These are phyloP conservation scores for Agrenia bidenticulata DNA, from an alignment of 2,888 invertebrate genomes.

Conservation along the genomic window DNA sequence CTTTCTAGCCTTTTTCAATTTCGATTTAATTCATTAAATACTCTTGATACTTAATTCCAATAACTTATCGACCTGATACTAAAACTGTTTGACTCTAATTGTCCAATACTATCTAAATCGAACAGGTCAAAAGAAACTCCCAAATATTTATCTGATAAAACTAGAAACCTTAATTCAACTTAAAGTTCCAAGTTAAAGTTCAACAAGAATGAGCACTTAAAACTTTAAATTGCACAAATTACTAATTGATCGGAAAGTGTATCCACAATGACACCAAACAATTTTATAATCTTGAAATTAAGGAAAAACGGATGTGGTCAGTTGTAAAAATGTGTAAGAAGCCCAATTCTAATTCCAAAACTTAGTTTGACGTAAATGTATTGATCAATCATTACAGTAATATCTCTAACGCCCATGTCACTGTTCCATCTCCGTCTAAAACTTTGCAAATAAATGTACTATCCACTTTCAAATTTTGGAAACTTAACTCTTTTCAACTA, in stretches of 20 bases:
- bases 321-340: background rate
- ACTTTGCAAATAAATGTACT: background rate
- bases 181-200: no score
- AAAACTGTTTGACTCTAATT: background rate
- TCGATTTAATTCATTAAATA: no score
- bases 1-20: no score
- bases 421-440: background rate
- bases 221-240: no score
- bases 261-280: background rate
- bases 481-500: background rate
- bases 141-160: background rate
- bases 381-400: background rate
- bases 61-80: no score
- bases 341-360: background rate
- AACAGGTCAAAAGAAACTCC: background rate
- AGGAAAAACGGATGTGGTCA: background rate
- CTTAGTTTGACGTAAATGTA: background rate
- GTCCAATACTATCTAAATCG: background rate
- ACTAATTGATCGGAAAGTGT: background rate
- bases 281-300: background rate
- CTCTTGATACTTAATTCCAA: no score
- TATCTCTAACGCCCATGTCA: background rate
- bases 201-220: no score
- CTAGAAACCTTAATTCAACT: no score
- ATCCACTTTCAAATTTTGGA: background rate